Evolutionary conservation across 2,797 vertebrate genomes (phyloP).

Genomic region (Enteromius argenteus): DNA sequence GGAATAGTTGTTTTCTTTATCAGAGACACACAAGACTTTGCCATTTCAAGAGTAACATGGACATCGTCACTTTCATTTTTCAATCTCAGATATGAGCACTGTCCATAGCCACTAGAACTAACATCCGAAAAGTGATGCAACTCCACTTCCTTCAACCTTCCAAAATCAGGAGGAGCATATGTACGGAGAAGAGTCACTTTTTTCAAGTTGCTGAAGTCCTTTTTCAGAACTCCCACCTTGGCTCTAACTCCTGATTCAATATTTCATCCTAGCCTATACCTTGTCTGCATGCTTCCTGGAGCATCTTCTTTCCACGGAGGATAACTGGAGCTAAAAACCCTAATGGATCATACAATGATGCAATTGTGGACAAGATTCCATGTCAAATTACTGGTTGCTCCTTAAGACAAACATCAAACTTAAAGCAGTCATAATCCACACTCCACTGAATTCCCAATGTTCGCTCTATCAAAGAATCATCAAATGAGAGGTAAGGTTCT

Average conservation of each 20-base stretch:
- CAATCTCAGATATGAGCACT: conserved; percentile 3
- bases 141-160: neutral
- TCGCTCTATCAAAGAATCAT: conserved; percentile 26
- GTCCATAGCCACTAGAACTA: neutral
- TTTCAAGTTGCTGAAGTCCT: conserved; percentile 10
- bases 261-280: conserved; percentile 33
- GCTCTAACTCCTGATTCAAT: neutral
- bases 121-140: neutral
- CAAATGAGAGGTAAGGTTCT: conserved; percentile 7
- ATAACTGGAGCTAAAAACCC: neutral
- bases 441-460: conserved; percentile 50
- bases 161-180: conserved; percentile 25
- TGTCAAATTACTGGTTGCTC: neutral
- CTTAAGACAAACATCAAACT: neutral
- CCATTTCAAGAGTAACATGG: conserved; percentile 40
- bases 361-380: neutral
- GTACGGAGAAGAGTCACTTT: neutral
- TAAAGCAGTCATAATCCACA: neutral
- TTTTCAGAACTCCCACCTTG: neutral
- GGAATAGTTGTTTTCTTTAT: conserved; percentile 29
- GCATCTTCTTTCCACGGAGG: neutral
- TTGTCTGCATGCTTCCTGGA: conserved; percentile 16
- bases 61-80: neutral
- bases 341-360: neutral
- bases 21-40: conserved; percentile 7